Percentiles rank a stretch among this genome's conserved stretches.
These are phyloP conservation scores for Aromia moschata DNA, from an alignment of 2,888 invertebrate species.

Conservation along the genomic window DNA sequence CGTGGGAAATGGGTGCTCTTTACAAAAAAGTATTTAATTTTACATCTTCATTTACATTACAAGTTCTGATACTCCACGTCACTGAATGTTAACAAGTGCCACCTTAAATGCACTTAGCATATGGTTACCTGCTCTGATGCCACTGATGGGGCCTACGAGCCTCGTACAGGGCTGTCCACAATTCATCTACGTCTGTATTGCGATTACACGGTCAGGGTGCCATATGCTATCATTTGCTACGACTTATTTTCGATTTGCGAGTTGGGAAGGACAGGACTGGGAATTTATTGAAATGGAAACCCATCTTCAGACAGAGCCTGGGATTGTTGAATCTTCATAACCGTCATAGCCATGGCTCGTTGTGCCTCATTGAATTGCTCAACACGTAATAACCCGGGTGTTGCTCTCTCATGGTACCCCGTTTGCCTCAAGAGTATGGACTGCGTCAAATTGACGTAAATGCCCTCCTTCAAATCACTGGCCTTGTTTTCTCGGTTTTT, in stretches of 20 bases:
- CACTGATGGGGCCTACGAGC: constrained; percentile 7
- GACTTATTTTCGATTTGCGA: not conserved
- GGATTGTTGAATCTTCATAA: constrained; percentile 30
- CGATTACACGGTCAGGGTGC: constrained; percentile 5
- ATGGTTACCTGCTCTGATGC: constrained; percentile 23
- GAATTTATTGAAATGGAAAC: constrained; percentile 25
- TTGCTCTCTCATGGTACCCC: constrained; percentile 34
- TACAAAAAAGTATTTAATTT: constrained; percentile 58
- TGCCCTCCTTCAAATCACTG: constrained; percentile 47
- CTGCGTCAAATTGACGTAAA: constrained; percentile 34
- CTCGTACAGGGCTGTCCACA: constrained; percentile 8
- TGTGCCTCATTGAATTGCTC: constrained; percentile 41
- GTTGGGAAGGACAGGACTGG: not conserved
- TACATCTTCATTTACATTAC: constrained; percentile 44
- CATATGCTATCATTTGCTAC: constrained; percentile 19
- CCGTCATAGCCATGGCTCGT: constrained; percentile 24
- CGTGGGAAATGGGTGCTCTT: constrained; percentile 58
- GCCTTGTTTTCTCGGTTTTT: constrained; percentile 38
- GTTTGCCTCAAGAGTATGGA: constrained; percentile 36
- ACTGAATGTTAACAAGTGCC: constrained; percentile 10
- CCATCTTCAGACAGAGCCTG: constrained; percentile 32
- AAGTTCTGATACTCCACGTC: constrained; percentile 5
- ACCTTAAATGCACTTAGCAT: constrained; percentile 12
- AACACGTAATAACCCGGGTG: constrained; percentile 47
- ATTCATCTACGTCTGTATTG: not conserved